Conservation (phyloP, 2,888 invertebrate species). For the Stenodera caucasica region DNA sequence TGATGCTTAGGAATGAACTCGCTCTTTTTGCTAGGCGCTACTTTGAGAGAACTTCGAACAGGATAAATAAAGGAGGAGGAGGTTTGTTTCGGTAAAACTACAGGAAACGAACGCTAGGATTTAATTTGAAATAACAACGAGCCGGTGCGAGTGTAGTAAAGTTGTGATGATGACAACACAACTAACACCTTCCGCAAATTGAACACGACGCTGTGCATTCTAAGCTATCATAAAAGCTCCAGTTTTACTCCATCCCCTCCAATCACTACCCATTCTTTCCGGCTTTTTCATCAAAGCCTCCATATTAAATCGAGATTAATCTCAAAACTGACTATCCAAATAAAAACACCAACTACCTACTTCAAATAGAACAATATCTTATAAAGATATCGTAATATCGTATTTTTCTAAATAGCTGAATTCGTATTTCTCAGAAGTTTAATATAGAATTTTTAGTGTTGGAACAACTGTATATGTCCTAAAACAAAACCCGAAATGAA, state of each 20-base stretch:
- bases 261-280: no score
- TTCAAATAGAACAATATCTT: no score
- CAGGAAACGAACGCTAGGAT: constrained; percentile 3
- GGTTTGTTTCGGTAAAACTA: not conserved
- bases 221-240: not conserved
- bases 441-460: not conserved
- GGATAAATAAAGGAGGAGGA: constrained; percentile 10
- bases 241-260: no score
- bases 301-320: no score
- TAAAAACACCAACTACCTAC: no score
- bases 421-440: no score
- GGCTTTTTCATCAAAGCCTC: not conserved
- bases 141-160: constrained; percentile 1
- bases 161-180: constrained; percentile 10
- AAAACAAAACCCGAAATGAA: not conserved
- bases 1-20: constrained; percentile 8
- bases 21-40: no score
- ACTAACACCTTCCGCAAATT: constrained; percentile 12
- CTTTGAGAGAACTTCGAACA: not conserved
- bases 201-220: constrained; percentile 6
- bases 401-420: no score
- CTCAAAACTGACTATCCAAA: no score
- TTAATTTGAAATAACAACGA: constrained; percentile 10
- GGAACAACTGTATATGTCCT: not conserved
- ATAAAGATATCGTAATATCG: no score